Evolutionary conservation across 1,140 invertebrate genomes (phyloP).

Genomic region (Neuroterus valhalla): DNA sequence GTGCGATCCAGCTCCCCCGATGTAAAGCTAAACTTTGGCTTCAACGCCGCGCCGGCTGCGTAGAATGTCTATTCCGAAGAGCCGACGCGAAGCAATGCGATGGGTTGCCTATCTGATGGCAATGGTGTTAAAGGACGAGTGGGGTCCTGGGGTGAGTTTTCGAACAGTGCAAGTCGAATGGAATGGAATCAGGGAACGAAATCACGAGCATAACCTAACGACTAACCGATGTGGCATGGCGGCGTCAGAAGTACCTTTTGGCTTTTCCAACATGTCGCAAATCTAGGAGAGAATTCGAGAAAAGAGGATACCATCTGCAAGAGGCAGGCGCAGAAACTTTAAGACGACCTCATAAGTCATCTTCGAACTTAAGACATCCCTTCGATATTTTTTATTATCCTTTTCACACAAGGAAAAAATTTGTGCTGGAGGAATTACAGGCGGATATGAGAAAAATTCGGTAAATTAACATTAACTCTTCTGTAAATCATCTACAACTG

Average conservation of each 20-base stretch:
- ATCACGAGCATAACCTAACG: slow-evolving; percentile 48
- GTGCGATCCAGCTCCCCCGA: slow-evolving; percentile 64
- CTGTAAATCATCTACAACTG: no score
- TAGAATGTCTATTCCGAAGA: slow-evolving; percentile 65
- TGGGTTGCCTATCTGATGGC: slow-evolving; percentile 49
- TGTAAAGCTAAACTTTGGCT: slow-evolving; percentile 72
- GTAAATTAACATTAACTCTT: no score
- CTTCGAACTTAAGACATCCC: slow-evolving; percentile 36
- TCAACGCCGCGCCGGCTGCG: slow-evolving; percentile 69
- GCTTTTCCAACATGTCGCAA: slow-evolving; percentile 39
- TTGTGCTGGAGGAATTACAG: no score
- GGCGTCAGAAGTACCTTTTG: slow-evolving; percentile 58
- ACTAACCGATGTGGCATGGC: slow-evolving; percentile 56
- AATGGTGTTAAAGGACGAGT: slow-evolving; percentile 44
- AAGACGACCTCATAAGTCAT: slow-evolving; percentile 49
- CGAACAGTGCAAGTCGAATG: not conserved
- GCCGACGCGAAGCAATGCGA: no score
- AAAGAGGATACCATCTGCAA: slow-evolving; percentile 43
- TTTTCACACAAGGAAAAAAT: no score
- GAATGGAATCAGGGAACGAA: slow-evolving; percentile 17
- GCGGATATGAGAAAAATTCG: no score
- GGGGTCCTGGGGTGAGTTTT: not conserved
- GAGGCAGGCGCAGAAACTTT: slow-evolving; percentile 39
- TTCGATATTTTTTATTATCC: not conserved
- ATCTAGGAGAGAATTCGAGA: slow-evolving; percentile 38